These are phyloP conservation scores for Gadopsis bispinosus DNA, from an alignment of 2,797 vertebrate genomes.

Conservation along the genomic window DNA sequence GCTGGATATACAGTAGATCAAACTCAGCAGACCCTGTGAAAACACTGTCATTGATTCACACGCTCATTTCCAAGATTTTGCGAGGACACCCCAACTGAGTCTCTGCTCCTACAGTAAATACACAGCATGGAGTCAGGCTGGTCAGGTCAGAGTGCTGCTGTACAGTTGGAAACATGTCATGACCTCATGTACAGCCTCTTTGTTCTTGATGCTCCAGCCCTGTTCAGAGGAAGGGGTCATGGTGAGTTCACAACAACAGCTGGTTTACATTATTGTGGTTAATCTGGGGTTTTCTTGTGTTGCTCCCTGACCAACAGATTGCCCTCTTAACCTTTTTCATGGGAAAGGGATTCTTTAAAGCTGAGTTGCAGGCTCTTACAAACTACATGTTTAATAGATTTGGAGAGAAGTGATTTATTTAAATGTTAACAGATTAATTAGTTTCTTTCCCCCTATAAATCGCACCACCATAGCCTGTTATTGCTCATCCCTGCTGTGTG, in stretches of 20 bases:
- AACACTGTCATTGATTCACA: slow-evolving; percentile 22
- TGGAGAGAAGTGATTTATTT: slow-evolving; percentile 41
- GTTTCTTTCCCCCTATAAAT: slow-evolving; percentile 48
- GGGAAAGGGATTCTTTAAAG: slow-evolving; percentile 43
- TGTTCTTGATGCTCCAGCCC: slow-evolving; percentile 39
- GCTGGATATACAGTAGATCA: slow-evolving; percentile 42
- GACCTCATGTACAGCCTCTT: slow-evolving; percentile 50
- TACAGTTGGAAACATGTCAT: slow-evolving; percentile 48
- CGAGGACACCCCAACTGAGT: slow-evolving; percentile 18
- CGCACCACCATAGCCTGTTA: slow-evolving; percentile 45
- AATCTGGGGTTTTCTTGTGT: slow-evolving; percentile 62
- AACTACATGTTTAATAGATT: slow-evolving; percentile 33
- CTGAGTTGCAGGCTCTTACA: slow-evolving; percentile 19
- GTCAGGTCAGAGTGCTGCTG: slow-evolving; percentile 42
- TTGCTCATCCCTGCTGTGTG: slow-evolving; percentile 44
- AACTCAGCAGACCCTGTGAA: slow-evolving; percentile 46
- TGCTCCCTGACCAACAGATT: slow-evolving; percentile 54
- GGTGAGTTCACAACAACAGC: slow-evolving; percentile 62
- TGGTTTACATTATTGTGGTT: slow-evolving; percentile 72
- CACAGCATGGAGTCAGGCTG: slow-evolving; percentile 24
- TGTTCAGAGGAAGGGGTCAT: slow-evolving; percentile 56
- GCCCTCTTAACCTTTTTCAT: slow-evolving; percentile 48
- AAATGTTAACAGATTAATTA: slow-evolving; percentile 55
- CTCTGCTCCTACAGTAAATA: slow-evolving; percentile 33
- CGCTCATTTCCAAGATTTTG: slow-evolving; percentile 36